A percentile compares a stretch with the other conserved stretches of the same genome.
phyloP scores from a whole-genome alignment of 2,113 vertebrate genomes.

The Camelus dromedarius region DNA sequence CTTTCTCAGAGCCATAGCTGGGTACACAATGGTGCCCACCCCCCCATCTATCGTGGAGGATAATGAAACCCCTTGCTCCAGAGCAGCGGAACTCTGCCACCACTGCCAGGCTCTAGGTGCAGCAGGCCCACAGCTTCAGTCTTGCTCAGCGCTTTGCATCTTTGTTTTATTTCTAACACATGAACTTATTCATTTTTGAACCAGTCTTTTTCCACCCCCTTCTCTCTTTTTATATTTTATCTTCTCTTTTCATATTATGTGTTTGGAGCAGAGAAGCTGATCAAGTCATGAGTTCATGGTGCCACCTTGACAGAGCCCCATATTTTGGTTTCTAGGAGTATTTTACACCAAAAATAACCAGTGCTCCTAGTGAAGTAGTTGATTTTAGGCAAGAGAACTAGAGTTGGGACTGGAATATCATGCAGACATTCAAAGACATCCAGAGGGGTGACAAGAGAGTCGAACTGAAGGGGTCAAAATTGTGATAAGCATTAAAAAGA shows the following conservation, averaged over 20 bases:
- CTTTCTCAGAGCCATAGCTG: neutral
- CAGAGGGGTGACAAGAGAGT: neutral
- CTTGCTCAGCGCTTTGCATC: neutral
- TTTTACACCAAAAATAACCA: neutral
- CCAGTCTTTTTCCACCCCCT: neutral
- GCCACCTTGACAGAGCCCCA: neutral
- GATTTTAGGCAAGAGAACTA: neutral
- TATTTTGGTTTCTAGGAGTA: neutral
- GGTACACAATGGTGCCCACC: neutral
- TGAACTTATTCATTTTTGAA: neutral
- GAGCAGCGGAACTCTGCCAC: neutral
- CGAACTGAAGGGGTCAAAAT: neutral
- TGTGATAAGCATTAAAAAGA: neutral
- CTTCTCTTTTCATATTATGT: neutral
- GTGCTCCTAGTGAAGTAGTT: neutral
- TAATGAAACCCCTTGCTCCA: too few species aligned
- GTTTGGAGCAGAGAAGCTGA: neutral
- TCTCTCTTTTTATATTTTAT: neutral
- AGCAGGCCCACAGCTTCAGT: neutral
- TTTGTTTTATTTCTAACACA: neutral
- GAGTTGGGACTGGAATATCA: neutral
- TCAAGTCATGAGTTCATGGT: neutral
- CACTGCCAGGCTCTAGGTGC: neutral
- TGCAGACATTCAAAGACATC: neutral
- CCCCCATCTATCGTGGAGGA: rapidly evolving